Base-by-base conservation (phyloP, 1,140 invertebrate genomes). In the Drosophila erecta region DNA sequence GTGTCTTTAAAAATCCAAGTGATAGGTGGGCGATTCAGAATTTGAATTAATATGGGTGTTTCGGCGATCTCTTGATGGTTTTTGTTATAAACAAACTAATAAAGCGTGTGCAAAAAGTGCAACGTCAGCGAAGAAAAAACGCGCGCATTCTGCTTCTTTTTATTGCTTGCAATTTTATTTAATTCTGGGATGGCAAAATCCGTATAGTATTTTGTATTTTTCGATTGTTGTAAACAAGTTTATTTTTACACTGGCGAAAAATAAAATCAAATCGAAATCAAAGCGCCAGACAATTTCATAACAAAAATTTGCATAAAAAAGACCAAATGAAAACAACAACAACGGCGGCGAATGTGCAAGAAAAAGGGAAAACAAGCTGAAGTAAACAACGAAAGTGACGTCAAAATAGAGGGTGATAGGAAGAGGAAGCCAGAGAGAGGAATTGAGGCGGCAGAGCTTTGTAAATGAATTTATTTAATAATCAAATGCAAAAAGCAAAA, bases 321-420 rank as follows among this genome's bases (percentile, higher is more conserved):
- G 60, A 65, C 49, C 61, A 46, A 49, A 33, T 67, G 62, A 59
- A 61, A 76, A 59, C 35, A 60, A 61, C 58, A 58, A 86, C 50
- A 38, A 81, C 56, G 57, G 49, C 58, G 50, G 8, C 15, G 17
- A 73, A 74, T 73, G 77, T 51, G 61, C 70, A 76, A 58, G 70
- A 83, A 86, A 90, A 90, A 83, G 66, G 64, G 79, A 90, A 89
- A 89, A 59, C 73, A 85, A 84, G 54, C 60, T 20, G 77, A 90
- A 90, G 85, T 90, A 90, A 90, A 90, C 84, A 90, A 90, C 70
- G 86, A 81, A 90, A 86, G 72, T 86, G 78, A 90, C 84, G 84
- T 87, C 83, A 87, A 87, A 84, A 84, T 55, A 51, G 40, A 35
- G 38, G 14, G 37, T 38, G 37, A 12, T 14, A 38, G 37, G 11